Percentiles rank a stretch among this genome's conserved stretches.
These are phyloP conservation scores for Rhynchonycteris naso DNA, from an alignment of 2,797 vertebrate genomes.

Conservation along the genomic window DNA sequence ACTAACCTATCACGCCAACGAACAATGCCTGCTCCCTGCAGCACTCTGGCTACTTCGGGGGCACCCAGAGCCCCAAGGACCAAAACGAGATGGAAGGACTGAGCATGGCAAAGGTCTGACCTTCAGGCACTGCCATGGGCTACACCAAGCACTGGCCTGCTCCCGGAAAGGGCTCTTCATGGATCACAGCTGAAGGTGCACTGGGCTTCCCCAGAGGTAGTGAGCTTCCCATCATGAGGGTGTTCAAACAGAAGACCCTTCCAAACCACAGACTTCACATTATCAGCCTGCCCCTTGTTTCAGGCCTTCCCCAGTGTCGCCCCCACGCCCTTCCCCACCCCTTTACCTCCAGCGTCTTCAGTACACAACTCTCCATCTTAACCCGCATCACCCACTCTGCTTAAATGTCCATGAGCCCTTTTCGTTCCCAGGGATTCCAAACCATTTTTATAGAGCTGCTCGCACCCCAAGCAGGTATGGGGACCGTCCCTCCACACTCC, in stretches of 20 bases:
- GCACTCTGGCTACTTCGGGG: neutral
- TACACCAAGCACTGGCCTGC: neutral
- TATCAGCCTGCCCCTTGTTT: neutral
- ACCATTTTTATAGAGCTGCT: neutral
- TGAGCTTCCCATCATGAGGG: neutral
- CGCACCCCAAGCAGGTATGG: too few relatives aligned
- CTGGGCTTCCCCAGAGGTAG: neutral
- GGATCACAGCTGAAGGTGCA: neutral
- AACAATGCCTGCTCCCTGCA: accelerated
- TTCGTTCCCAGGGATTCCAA: neutral
- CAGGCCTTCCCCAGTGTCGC: neutral
- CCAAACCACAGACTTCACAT: neutral
- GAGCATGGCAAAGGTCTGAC: neutral
- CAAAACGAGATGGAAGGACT: neutral
- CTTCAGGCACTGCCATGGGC: neutral
- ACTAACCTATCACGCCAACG: accelerated
- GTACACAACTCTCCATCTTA: neutral
- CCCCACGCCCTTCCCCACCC: neutral
- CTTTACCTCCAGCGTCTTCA: neutral
- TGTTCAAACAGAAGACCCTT: neutral
- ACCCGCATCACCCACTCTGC: accelerated
- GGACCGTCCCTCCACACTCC: neutral
- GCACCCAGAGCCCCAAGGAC: neutral
- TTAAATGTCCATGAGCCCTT: neutral
- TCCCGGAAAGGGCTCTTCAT: neutral